A percentile compares a stretch with the other conserved stretches of the same genome.
Evolutionary conservation across 2,113 vertebrate genomes (phyloP).

Genomic region (Sitta europaea): DNA sequence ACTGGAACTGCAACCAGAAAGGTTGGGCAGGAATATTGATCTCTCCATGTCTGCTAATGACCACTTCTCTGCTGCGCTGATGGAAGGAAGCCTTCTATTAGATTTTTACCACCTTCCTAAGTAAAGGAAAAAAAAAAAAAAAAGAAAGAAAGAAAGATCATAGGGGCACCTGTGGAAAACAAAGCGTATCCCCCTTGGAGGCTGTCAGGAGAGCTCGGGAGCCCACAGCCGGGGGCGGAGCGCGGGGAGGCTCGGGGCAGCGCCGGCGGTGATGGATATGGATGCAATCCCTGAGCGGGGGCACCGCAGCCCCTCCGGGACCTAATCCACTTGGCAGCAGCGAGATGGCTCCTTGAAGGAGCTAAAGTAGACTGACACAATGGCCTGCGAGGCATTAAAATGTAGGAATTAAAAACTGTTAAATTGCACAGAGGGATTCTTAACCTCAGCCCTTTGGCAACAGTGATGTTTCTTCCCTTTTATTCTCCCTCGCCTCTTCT

Average conservation of each 20-base stretch:
- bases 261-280: background rate
- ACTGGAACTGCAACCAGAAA: conserved; percentile 33
- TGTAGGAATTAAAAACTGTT: conserved; percentile 63
- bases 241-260: background rate
- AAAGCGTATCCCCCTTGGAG: background rate
- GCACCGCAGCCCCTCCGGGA: background rate
- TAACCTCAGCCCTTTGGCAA: conserved; percentile 63
- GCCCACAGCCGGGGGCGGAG: background rate
- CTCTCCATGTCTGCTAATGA: background rate
- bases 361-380: conserved; percentile 43
- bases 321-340: conserved; percentile 30
- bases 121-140: background rate
- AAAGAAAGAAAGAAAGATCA: background rate
- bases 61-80: background rate
- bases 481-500: background rate
- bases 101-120: background rate
- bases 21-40: conserved; percentile 56
- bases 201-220: fast-evolving
- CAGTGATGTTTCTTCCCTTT: conserved; percentile 24
- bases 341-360: conserved; percentile 22
- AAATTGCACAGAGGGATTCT: conserved; percentile 59
- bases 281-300: background rate
- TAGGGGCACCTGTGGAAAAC: background rate
- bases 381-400: conserved; percentile 58
- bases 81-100: conserved; percentile 6